phyloP scores from a whole-genome alignment of 2,113 vertebrate species.

The Mus pahari region DNA sequence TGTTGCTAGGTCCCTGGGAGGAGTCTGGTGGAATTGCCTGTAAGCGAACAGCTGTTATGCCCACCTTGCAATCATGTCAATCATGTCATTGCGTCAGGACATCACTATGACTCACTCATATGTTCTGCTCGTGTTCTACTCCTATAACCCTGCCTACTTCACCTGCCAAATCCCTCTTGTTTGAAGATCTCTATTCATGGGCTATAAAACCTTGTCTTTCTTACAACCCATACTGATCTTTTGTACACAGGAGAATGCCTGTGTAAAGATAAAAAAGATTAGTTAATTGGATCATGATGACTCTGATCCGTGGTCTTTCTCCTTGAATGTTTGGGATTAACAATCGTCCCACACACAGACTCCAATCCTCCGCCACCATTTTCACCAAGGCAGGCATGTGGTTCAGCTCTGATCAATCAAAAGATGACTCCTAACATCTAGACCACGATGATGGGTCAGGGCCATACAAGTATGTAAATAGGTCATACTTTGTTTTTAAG shows the following conservation, averaged over 20 bases:
- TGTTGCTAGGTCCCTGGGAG: no score
- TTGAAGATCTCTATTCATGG: background rate
- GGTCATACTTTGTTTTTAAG: background rate
- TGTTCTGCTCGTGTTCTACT: background rate
- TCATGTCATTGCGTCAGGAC: background rate
- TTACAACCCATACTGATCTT: background rate
- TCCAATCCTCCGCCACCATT: background rate
- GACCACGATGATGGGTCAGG: background rate
- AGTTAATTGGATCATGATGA: background rate
- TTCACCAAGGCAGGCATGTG: background rate
- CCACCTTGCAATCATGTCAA: background rate
- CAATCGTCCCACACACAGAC: background rate
- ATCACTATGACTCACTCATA: background rate
- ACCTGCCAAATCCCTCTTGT: no score
- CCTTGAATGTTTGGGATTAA: background rate
- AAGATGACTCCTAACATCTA: background rate
- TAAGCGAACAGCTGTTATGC: background rate
- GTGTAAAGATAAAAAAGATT: background rate
- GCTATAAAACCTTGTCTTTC: background rate
- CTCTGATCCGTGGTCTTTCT: background rate
- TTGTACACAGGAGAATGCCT: background rate
- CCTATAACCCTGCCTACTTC: background rate
- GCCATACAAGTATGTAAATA: background rate
- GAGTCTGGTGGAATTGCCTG: no score
- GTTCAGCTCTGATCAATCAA: background rate